phyloP scores from a whole-genome alignment of 2,797 vertebrate genomes.

The Gymnothorax javanicus region DNA sequence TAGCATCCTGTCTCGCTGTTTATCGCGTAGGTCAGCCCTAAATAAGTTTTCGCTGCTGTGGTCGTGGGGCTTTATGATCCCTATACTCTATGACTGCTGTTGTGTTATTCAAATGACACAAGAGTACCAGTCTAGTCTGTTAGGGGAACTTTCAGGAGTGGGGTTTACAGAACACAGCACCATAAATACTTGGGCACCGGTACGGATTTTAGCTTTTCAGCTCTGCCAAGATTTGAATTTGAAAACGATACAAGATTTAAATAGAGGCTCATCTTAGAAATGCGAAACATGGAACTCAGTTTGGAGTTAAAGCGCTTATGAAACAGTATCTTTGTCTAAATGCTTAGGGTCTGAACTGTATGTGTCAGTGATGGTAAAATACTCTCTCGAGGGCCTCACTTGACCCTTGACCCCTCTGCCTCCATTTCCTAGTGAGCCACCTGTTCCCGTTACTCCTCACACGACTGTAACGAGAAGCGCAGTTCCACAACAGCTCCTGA shows the following conservation, averaged over 20 bases:
- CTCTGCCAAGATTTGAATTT: too few species aligned
- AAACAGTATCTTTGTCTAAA: too few species aligned
- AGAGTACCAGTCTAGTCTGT: background rate
- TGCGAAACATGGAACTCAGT: too few species aligned
- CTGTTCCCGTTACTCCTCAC: background rate
- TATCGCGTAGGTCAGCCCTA: background rate
- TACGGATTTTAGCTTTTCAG: too few species aligned
- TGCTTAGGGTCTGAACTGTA: background rate
- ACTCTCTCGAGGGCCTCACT: background rate
- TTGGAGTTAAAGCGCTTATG: too few species aligned
- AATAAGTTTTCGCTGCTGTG: background rate
- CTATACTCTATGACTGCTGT: background rate
- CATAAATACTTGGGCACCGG: too few species aligned
- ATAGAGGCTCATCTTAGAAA: too few species aligned
- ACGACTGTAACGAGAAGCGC: background rate
- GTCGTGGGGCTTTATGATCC: background rate
- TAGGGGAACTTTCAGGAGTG: background rate
- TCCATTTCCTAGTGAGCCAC: background rate
- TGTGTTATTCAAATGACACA: background rate
- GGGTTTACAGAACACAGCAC: background rate
- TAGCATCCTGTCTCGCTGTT: background rate
- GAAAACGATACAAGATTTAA: too few species aligned
- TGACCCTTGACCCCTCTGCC: background rate
- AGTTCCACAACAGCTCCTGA: too few species aligned
- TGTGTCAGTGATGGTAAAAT: background rate